Evolutionary conservation across 2,888 invertebrate species (phyloP).

Genomic region (Apamea crenata): DNA sequence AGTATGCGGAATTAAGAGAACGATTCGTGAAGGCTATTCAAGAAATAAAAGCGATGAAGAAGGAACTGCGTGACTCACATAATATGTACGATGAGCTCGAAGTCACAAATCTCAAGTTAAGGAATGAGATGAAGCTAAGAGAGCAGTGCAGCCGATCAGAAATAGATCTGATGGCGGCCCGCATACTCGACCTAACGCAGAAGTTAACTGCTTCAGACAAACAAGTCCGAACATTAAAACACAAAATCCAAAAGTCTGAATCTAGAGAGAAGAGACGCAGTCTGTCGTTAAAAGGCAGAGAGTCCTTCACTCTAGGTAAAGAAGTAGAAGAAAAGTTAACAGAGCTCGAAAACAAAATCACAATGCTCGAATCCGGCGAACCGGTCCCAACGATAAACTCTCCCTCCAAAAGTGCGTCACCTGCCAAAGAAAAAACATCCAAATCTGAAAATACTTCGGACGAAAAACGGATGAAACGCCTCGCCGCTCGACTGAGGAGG

Average conservation of each 20-base stretch:
- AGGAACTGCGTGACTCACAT: constrained; percentile 94
- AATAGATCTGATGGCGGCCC: constrained; percentile 94
- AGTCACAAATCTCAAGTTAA: constrained; percentile 93
- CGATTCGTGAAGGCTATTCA: constrained; percentile 95
- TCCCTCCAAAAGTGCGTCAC: constrained; percentile 89
- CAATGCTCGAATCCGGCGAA: constrained; percentile 91
- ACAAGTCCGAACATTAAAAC: constrained; percentile 94
- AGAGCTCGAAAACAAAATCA: constrained; percentile 95
- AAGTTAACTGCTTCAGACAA: constrained; percentile 95
- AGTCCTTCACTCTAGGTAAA: constrained; percentile 94
- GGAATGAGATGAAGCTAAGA: constrained; percentile 92
- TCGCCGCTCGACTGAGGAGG: constrained; percentile 91
- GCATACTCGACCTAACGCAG: constrained; percentile 95
- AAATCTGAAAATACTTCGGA: constrained; percentile 87
- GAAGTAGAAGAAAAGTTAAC: constrained; percentile 96
- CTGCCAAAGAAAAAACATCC: constrained; percentile 89
- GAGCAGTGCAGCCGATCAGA: constrained; percentile 93
- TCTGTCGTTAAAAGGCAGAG: constrained; percentile 95
- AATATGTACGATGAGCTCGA: constrained; percentile 95
- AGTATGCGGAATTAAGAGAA: constrained; percentile 94
- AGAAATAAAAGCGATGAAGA: constrained; percentile 95
- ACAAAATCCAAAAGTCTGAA: constrained; percentile 94
- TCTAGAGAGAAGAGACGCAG: constrained; percentile 95
- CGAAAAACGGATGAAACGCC: constrained; percentile 88
- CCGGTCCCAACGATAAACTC: constrained; percentile 85